Base-by-base conservation (phyloP, 1,140 invertebrate species). In the Drosophila pallidifrons region DNA sequence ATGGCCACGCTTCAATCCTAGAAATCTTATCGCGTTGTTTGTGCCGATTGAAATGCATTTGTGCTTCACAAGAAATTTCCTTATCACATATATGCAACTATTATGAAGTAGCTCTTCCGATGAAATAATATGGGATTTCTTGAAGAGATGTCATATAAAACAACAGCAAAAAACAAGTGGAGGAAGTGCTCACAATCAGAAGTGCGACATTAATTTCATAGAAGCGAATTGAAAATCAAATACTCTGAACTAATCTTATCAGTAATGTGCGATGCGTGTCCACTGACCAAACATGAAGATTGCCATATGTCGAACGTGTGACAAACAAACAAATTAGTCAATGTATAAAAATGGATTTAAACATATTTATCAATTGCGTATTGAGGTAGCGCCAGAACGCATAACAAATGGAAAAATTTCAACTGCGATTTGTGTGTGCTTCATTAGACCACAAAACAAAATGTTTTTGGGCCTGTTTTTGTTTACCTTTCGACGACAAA, bases 291-390 rank as follows among this genome's bases (percentile, higher is more conserved):
- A 58, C 45, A 67, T 25, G 15, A 7, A 57, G 76, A 71, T 65
- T 75, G 4, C 10, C 6, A 30, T 43, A 20, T 11, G 7, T 6
- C 51, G 41, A 43, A 43, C 20, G 45, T 47, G 54, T 47, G 41
- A 52, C 38, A 61, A 51, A 75, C 72, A 76, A 71, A 78, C 65
- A 70, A 78, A 60, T 75, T 75, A 61, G 60, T 70, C 54, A 70
- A 64, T 54, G 54, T 60, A 32, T 55, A 61, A 73, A 76, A 66
- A 66, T 66, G 49, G 5, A 61, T 64, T 71, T 35, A 2, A 63
- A 35, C 45, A 66, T 49, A 43, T 30, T 67, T 6, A 30, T 54
- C n/a, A 38, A 60, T 66, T 59, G 15, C 38, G n/a, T 46, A 8
- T 43, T 7, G 20, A 25, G 38, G 43, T 47, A 13, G 30, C 3